Base-by-base conservation (phyloP, 2,888 invertebrate species). In the Platypus cylindrus region DNA sequence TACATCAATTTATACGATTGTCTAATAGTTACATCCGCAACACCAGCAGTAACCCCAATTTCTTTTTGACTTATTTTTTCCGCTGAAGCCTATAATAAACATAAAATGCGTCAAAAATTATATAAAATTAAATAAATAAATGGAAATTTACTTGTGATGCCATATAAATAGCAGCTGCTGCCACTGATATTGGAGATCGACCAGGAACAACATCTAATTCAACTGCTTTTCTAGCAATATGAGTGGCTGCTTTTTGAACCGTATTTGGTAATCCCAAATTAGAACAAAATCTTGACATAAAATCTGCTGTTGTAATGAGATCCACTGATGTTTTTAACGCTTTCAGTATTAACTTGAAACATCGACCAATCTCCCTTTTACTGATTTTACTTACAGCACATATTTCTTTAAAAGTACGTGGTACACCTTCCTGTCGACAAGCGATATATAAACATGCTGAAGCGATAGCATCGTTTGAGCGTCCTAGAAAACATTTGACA, bases 131-230 rank as follows among this genome's bases (percentile, higher is more conserved):
- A n/a, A 20, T 17, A 36, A 34, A 29, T 26, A 8, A 8, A 12
- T 26, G 15, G 5, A 29, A 3, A 31, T 15, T 30, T 44, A 60
- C 60, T 51, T 93, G 95, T 9, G 94, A 94, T 2, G 98, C 97
- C 97, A 98, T 97, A 55, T 97, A 98, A 54, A 98, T 99, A 34
- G 98, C 95, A 30, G 98, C 97, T 5, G 98, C 98, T 0, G 98
- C 94, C 1, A 98, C 94, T 0, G 97, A 97, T 45, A 98, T 95
- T 0, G 98, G 98, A 36, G 95, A 95, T 52, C 97, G 75, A 4
- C 97, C 97, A 24, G 97, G 90, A 5, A 97, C 95, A 51, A 98
- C 85, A 58, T 98, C 95, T 63, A 93, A 65, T 55, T 98, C 95
- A 0, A 93, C 93, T 3, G 97, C 97, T 56, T 89, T 90, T 53